Base-by-base conservation (phyloP, 2,888 invertebrate species). In the Brachyptera putata region DNA sequence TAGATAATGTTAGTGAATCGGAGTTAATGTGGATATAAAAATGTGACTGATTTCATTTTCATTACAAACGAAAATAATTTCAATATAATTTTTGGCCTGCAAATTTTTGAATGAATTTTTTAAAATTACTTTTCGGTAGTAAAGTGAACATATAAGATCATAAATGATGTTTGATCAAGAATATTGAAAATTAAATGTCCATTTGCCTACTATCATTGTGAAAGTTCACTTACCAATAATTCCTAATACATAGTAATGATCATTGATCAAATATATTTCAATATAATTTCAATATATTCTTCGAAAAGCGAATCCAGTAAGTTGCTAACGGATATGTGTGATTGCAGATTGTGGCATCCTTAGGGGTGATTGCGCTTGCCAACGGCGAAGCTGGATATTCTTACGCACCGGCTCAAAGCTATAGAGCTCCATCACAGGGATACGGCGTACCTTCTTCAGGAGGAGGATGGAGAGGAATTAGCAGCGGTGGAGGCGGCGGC, bases 271-370 rank as follows among this genome's bases (percentile, higher is more conserved):
- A 30, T 39, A 4, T 9, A n/a, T n/a, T n/a, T n/a, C n/a, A n/a
- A n/a, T 9, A 7, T 39, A 39, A n/a, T 39, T 5, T 39, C 4
- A 39, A 43, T 21, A 18, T 43, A 21, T 43, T 43, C 43, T 18
- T 39, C 50, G 5, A 11, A 30, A 30, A 30, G 11, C 7, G 16
- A 21, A 21, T 18, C 18, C 41, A 41, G 18, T 41, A 11, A 41
- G 21, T 18, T 14, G 41, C 16, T 21, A 41, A 1, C 41, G 18
- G 5, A 24, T 14, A 22, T 46, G 18, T 46, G 5, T 41, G 41
- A 7, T 67, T 64, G 18, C 68, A 72, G 72, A 65, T 71, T 30
- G 58, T 71, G 60, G 69, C 70, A 63, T 69, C 70, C 37, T 61
- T 71, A 37, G 67, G 68, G 58, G 66, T 69, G 66, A 66, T 68